Conservation (phyloP, 1,140 invertebrate genomes). For the Parasteatoda tepidariorum region DNA sequence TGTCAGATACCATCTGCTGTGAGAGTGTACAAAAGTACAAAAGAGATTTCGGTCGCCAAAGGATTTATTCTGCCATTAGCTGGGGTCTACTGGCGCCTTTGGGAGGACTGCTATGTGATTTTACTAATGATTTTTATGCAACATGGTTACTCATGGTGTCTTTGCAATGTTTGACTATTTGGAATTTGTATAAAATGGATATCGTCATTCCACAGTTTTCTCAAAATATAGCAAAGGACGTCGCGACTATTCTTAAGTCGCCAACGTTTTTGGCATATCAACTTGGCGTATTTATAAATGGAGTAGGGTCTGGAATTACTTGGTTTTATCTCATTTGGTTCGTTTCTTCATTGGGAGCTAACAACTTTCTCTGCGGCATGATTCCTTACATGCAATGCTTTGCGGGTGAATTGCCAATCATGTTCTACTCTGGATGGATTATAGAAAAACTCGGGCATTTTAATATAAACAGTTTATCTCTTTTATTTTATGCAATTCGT, state of each 20-base stretch:
- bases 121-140: not conserved
- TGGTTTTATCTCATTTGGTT: slow-evolving; percentile 82
- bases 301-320: slow-evolving; percentile 83
- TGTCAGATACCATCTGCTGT: too few relatives aligned
- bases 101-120: too few relatives aligned
- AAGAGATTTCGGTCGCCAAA: too few relatives aligned
- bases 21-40: too few relatives aligned
- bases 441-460: slow-evolving; percentile 3
- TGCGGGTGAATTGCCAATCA: slow-evolving; percentile 68
- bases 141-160: not conserved
- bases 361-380: slow-evolving; percentile 81
- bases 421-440: slow-evolving; percentile 35
- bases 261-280: slow-evolving; percentile 77
- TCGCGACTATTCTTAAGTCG: slow-evolving; percentile 75
- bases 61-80: too few relatives aligned
- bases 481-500: not conserved
- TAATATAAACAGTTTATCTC: not conserved
- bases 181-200: not conserved
- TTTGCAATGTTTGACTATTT: not conserved
- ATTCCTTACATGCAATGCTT: slow-evolving; percentile 84
- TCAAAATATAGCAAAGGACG: slow-evolving; percentile 66
- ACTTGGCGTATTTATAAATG: slow-evolving; percentile 82
- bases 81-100: too few relatives aligned
- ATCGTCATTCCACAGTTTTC: slow-evolving; percentile 20
- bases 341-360: slow-evolving; percentile 62